phyloP scores from a whole-genome alignment of 2,888 invertebrate species.

The Laothoe populi region DNA sequence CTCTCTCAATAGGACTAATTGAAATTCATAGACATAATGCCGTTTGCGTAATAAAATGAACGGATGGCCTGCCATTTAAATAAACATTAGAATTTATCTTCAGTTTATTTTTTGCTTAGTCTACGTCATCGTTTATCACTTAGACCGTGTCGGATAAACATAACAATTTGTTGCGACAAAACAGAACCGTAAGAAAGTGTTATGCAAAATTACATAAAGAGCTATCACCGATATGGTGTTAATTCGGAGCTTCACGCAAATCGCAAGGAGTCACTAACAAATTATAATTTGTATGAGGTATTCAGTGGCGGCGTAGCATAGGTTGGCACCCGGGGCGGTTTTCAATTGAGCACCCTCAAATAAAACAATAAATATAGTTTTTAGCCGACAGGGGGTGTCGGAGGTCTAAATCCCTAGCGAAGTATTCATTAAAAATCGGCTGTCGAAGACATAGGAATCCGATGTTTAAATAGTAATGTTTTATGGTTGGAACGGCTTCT shows the following conservation, averaged over 20 bases:
- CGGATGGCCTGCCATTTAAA: background rate
- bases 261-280: background rate
- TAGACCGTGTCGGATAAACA: conserved; percentile 35
- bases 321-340: background rate
- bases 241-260: background rate
- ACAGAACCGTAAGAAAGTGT: conserved; percentile 53
- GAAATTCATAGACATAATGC: background rate
- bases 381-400: too few species aligned
- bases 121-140: conserved; percentile 31
- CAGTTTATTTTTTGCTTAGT: conserved; percentile 30
- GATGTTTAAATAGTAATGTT: too few species aligned
- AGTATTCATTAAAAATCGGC: too few species aligned
- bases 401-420: too few species aligned
- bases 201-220: conserved; percentile 53
- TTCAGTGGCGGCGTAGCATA: too few species aligned
- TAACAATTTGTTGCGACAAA: conserved; percentile 39
- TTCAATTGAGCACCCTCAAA: too few species aligned
- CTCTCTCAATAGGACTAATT: background rate
- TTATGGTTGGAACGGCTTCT: too few species aligned
- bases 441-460: too few species aligned
- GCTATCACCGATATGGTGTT: conserved; percentile 37
- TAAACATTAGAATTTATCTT: background rate
- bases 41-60: background rate
- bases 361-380: too few species aligned
- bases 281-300: background rate